These are phyloP conservation scores for Cuniculus paca DNA, from an alignment of 2,797 vertebrate genomes.

Conservation along the genomic window DNA sequence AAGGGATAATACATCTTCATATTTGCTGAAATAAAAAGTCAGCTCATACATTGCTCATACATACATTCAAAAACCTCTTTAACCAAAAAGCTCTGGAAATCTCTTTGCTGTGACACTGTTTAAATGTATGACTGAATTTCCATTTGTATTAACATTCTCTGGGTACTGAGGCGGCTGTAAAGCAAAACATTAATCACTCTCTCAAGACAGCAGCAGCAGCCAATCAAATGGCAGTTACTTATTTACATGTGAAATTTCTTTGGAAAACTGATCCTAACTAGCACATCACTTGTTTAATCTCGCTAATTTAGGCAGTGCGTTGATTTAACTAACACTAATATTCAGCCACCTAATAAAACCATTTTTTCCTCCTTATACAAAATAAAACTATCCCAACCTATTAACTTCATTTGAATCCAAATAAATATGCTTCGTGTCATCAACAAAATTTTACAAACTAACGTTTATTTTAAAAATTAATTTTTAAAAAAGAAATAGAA, in stretches of 20 bases:
- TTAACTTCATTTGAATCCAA: not conserved
- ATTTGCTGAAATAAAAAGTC: constrained; percentile 79
- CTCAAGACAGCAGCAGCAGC: constrained; percentile 52
- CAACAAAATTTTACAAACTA: constrained; percentile 30
- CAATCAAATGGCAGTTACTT: constrained; percentile 70
- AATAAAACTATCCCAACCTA: constrained; percentile 43
- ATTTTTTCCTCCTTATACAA: not conserved
- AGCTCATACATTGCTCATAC: constrained; percentile 75
- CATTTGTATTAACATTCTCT: constrained; percentile 69
- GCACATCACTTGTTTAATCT: not conserved
- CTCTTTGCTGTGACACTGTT: constrained; percentile 72
- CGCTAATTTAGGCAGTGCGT: not conserved
- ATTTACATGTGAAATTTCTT: constrained; percentile 63
- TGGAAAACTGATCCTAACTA: constrained; percentile 28
- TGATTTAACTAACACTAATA: not conserved
- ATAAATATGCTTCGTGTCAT: constrained; percentile 3
- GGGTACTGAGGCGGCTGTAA: not conserved
- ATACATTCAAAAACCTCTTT: constrained; percentile 80
- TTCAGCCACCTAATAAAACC: not conserved
- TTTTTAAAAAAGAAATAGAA: not conserved
- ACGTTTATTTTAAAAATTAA: not conserved
- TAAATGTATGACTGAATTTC: constrained; percentile 59
- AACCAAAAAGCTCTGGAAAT: constrained; percentile 80
- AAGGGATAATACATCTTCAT: constrained; percentile 83
- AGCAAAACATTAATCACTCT: constrained; percentile 59